Base-by-base conservation (phyloP, 1,140 invertebrate species). In the Tetramorium simillimum region DNA sequence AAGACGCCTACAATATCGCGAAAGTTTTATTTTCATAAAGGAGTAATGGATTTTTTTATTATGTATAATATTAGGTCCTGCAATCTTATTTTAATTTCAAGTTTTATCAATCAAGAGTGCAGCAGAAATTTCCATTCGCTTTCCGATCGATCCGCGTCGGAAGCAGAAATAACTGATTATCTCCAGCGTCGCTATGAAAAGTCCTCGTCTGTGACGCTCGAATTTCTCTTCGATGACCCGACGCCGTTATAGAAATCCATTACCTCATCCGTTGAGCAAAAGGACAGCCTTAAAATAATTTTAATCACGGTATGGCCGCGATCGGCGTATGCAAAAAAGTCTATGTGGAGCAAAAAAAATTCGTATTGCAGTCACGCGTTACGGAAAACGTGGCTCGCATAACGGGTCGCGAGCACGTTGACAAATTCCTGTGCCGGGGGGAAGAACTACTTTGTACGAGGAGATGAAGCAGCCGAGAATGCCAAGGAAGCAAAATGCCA, bases 301-400 rank as follows among this genome's bases (percentile, higher is more conserved):
- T 90, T 88, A 85, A 90, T 85, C 69, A 70, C 33, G n/a, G 40
- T 28, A 33, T 46, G 4, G 12, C 3, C 46, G 9, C n/a, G 9
- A 43, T 18, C n/a, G 24, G 51, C 21, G 14, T 67, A 67, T 4
- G 60, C 21, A 16, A 69, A 53, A 84, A 46, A 60, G 10, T 33
- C 12, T 58, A 18, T 63, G 7, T n/a, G 24, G 12, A 51, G 24
- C 0, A 72, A 60, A 67, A 62, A 49, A 62, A 51, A 58, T 21
- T 37, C 3, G 46, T 85, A 90, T 90, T 85, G 60, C 86, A 51
- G 70, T 90, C 88, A 90, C 88, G 89, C 73, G 67, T 67, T 28
- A 76, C 16, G 12, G 18, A 69, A 88, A 78, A 88, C 88, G 89
- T 90, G 89, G 56, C 33, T 21, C 51, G 86, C 87, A 90, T 90